Evolutionary conservation across 2,113 vertebrate genomes (phyloP), one percentile per base, ranked within the genome.

Genomic region (Hirundichthys speculiger): DNA sequence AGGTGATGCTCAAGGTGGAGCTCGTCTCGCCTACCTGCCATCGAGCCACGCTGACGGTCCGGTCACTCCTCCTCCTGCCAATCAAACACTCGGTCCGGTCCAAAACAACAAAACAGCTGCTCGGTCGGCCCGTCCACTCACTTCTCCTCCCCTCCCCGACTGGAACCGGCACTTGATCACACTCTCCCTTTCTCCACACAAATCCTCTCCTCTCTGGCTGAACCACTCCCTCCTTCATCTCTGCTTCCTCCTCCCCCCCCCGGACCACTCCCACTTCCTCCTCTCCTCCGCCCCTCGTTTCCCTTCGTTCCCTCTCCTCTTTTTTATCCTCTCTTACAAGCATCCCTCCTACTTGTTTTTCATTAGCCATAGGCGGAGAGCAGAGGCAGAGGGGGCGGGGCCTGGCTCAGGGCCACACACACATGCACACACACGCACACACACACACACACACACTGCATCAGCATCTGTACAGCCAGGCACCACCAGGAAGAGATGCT

Each of bases 1-100:
- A 67, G 48, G 64, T 54, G 69, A 43, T 52, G 80, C 21, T 61
- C 78, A 73, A 73, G 80, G 65, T 80, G 80, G 58, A 74, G 79
- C 72, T 70, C 15, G 56, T 27, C 64, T 72, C 56, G 49, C 93
- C 90, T 92, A 93, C 92, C 92, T 92, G 91, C 77, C 92, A 92
- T 93, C 2, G 13, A 54, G 60, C 47, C 57, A 72, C 58, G 40
- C 56, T 13, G 27, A 61, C 54, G n/a, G 59, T 57, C 79, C 41
- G 62, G 43, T 83, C 87, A 71, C 81, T 85, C 84, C 87, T 85
- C 84, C 87, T 79, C 79, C 89, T 83, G 79, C 80, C 85, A 83
- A 69, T 83, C 82, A 81, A 64, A 50, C 68, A 24, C 56, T 46
- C 74, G 51, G 51, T 46, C 77, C n/a, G 65, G 74, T 78, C 65